Conservation (phyloP, 2,113 vertebrate genomes). For the Hydrochoerus hydrochaeris region DNA sequence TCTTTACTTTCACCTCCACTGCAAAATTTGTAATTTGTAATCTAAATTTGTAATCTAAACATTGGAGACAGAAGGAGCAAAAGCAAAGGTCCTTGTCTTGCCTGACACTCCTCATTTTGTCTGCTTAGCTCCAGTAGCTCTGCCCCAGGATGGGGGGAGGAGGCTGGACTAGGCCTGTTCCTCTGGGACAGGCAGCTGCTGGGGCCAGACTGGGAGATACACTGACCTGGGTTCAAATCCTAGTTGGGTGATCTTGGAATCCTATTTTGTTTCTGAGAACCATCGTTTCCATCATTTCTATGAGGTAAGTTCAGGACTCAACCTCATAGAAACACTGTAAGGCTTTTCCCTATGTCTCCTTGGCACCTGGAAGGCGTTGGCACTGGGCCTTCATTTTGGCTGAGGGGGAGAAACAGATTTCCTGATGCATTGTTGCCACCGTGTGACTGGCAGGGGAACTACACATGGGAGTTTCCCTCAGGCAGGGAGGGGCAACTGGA, state of each 20-base stretch:
- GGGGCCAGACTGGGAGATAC: neutral
- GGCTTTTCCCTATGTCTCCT: neutral
- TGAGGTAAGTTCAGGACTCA: neutral
- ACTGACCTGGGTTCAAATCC: neutral
- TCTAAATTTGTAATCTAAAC: neutral
- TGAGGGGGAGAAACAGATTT: neutral
- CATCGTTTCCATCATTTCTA: neutral
- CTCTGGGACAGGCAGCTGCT: neutral
- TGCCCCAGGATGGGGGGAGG: neutral
- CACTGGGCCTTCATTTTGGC: conserved; percentile 1
- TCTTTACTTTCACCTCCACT: neutral
- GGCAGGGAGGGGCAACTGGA: neutral
- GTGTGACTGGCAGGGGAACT: conserved; percentile 5
- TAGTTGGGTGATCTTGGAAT: neutral
- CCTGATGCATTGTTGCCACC: neutral
- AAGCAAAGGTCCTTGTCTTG: neutral
- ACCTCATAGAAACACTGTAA: neutral
- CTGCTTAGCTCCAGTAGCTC: neutral
- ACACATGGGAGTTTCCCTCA: neutral
- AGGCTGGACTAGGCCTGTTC: neutral
- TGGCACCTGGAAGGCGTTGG: neutral
- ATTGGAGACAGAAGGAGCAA: neutral
- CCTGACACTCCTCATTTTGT: neutral
- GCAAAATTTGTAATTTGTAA: too few relatives aligned
- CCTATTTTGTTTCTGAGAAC: neutral